A percentile compares a stretch with the other conserved stretches of the same genome.
phyloP scores from a whole-genome alignment of 2,113 vertebrate genomes.

The Xenopus laevis region DNA sequence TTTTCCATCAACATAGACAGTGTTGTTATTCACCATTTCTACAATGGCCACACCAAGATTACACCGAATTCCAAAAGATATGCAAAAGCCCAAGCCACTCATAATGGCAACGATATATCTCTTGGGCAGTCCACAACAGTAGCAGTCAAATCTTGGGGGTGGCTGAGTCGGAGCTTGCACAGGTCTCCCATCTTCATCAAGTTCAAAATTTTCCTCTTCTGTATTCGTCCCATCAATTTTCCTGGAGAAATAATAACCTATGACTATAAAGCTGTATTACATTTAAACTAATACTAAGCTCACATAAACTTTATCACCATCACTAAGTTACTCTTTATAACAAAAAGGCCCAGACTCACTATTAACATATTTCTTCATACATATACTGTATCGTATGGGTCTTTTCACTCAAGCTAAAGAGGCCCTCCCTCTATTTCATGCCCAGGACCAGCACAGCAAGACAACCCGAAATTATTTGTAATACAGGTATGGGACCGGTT shows the following conservation, averaged over 20 bases:
- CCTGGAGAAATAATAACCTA: constrained; percentile 55
- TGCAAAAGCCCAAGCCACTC: constrained; percentile 94
- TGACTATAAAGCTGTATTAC: no score
- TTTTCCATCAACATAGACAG: constrained; percentile 85
- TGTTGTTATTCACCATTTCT: constrained; percentile 98
- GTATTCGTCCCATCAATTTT: constrained; percentile 80
- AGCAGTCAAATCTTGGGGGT: constrained; percentile 66
- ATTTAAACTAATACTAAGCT: no score
- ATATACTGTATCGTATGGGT: no score
- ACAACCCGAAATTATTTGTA: no score
- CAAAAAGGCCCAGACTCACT: no score
- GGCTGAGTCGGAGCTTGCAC: constrained; percentile 51
- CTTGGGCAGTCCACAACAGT: constrained; percentile 87
- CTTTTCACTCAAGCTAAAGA: no score
- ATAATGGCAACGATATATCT: constrained; percentile 95
- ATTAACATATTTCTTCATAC: no score
- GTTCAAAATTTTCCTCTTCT: constrained; percentile 76
- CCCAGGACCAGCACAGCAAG: no score
- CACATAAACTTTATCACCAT: no score
- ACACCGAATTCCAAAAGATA: constrained; percentile 95
- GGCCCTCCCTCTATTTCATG: no score
- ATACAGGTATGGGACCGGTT: no score
- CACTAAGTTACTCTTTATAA: no score
- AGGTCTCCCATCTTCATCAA: constrained; percentile 83
- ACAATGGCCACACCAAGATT: constrained; percentile 96